Evolutionary conservation across 2,797 vertebrate genomes (phyloP).

Genomic region (Muscicapa striata): DNA sequence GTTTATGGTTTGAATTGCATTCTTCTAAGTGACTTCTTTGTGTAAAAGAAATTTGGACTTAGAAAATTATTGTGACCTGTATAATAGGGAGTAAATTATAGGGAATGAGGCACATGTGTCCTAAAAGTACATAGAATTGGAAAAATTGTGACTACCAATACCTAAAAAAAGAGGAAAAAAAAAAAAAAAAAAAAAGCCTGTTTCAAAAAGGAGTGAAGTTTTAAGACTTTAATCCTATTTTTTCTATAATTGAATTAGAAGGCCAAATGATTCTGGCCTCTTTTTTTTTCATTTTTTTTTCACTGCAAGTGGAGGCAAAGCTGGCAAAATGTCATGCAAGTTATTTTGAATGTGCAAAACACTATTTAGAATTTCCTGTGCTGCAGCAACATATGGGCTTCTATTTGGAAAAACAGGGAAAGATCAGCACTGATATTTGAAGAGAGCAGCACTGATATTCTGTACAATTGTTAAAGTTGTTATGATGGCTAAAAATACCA

Average conservation of each 20-base stretch:
- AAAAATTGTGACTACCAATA: neutral
- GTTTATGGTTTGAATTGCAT: neutral
- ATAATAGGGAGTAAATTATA: neutral
- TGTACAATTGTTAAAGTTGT: neutral
- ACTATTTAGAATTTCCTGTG: neutral
- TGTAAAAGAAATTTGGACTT: neutral
- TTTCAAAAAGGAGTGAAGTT: neutral
- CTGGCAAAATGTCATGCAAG: neutral
- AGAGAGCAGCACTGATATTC: neutral
- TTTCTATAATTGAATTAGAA: neutral
- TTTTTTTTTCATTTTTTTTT: neutral
- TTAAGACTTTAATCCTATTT: neutral
- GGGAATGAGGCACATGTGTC: neutral
- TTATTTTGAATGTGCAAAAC: neutral
- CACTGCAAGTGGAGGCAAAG: neutral
- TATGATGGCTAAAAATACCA: slow-evolving; percentile 60
- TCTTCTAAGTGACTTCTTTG: neutral
- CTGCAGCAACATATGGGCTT: neutral
- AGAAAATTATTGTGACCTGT: neutral
- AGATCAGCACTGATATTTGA: neutral
- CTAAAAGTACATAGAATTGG: neutral
- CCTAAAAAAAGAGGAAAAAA: neutral
- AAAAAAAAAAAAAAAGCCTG: neutral
- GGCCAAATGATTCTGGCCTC: neutral
- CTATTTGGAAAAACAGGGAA: neutral